phyloP scores from a whole-genome alignment of 1,140 invertebrate genomes.

The Neelides sp. region DNA sequence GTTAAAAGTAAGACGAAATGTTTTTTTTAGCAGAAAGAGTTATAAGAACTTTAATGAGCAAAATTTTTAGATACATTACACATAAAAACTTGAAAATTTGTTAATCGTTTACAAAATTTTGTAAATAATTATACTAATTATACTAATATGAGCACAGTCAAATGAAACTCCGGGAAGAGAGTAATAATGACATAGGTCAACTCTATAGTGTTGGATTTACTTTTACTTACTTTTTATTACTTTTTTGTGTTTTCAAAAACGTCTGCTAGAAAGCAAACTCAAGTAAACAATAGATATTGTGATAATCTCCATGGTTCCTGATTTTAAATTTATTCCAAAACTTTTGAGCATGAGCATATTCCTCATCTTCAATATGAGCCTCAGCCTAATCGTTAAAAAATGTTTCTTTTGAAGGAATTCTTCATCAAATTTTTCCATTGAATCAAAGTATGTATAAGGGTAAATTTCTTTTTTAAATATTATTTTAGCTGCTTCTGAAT shows the following conservation, averaged over 20 bases:
- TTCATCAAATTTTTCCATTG: no score
- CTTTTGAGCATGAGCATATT: slow-evolving; percentile 36
- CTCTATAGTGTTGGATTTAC: slow-evolving; percentile 1
- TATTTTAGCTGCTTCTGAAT: no score
- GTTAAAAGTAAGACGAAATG: no score
- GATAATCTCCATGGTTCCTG: slow-evolving; percentile 36
- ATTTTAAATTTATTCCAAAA: slow-evolving; percentile 38
- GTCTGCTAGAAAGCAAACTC: slow-evolving; percentile 2
- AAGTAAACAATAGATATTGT: slow-evolving; percentile 35
- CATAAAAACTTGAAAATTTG: no score
- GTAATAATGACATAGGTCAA: slow-evolving; percentile 8
- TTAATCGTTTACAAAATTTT: no score
- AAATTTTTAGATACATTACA: no score
- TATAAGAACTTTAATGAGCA: no score
- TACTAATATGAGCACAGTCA: slow-evolving; percentile 3
- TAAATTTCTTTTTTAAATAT: no score
- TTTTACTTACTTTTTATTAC: no score
- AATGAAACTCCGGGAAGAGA: slow-evolving; percentile 2
- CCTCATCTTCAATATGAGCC: slow-evolving; percentile 28
- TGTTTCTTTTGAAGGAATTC: neutral
- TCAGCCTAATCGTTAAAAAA: slow-evolving; percentile 5
- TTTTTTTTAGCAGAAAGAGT: no score
- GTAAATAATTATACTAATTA: no score
- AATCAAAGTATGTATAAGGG: no score
- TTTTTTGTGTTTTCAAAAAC: slow-evolving; percentile 4